These are phyloP conservation scores for Agonopterix subpropinquella DNA, from an alignment of 2,888 invertebrate genomes.

Conservation along the genomic window DNA sequence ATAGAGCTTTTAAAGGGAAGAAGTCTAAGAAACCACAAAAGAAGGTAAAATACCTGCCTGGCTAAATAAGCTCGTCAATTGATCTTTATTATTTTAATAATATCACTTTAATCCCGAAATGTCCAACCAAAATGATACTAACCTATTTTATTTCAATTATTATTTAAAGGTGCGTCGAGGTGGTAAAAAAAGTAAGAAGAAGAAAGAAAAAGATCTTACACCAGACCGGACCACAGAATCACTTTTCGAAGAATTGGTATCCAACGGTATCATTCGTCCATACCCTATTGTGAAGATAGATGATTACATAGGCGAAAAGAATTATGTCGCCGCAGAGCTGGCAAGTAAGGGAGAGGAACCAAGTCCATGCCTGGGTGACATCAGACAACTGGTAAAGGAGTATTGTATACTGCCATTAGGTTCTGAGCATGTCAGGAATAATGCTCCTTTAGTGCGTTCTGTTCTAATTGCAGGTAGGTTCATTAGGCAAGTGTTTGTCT, in stretches of 20 bases:
- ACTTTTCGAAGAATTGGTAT: constrained; percentile 92
- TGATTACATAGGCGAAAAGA: constrained; percentile 88
- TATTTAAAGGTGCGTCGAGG: constrained; percentile 78
- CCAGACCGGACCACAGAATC: constrained; percentile 93
- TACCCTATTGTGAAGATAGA: constrained; percentile 80
- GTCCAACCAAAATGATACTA: too few relatives aligned
- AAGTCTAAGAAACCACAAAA: constrained; percentile 86
- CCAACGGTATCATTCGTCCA: constrained; percentile 91
- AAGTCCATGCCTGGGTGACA: constrained; percentile 82
- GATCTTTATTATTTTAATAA: background rate
- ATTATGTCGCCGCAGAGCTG: constrained; percentile 76
- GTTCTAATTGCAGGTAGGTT: constrained; percentile 82
- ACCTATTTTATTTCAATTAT: too few relatives aligned
- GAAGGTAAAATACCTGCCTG: constrained; percentile 43
- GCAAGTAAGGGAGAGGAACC: constrained; percentile 67
- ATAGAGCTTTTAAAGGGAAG: constrained; percentile 83
- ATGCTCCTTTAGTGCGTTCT: constrained; percentile 85
- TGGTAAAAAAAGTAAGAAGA: constrained; percentile 93
- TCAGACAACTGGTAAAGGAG: constrained; percentile 89
- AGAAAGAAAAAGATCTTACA: constrained; percentile 95
- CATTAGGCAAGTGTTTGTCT: too few relatives aligned
- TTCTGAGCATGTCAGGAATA: constrained; percentile 80
- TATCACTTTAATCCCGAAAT: too few relatives aligned
- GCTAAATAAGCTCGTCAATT: background rate
- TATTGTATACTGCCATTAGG: constrained; percentile 93